A percentile compares a stretch with the other conserved stretches of the same genome.
These are phyloP conservation scores for Athene noctua DNA, from an alignment of 2,113 vertebrate genomes.

Conservation along the genomic window DNA sequence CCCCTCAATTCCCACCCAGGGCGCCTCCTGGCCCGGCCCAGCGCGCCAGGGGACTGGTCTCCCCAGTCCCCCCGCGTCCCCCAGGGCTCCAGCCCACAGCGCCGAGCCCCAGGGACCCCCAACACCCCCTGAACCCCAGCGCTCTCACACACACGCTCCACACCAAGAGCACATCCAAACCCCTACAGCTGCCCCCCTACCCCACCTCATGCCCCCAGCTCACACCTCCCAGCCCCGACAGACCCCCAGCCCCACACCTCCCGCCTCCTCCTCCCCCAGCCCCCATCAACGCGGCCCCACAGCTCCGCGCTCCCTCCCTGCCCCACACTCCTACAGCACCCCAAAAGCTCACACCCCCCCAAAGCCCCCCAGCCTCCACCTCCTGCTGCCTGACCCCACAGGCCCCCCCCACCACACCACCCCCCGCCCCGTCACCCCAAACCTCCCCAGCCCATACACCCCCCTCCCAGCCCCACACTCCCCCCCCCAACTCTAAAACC, in stretches of 20 bases:
- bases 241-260: background rate
- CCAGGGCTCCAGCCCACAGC: background rate
- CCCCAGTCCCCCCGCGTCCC: background rate
- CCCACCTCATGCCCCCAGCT: background rate
- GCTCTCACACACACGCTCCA: background rate
- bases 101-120: background rate
- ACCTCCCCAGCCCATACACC: too few species aligned
- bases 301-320: background rate
- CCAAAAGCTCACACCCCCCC: background rate
- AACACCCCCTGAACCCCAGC: background rate
- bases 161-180: rapidly evolving
- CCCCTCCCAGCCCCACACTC: too few species aligned
- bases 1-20: background rate
- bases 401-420: background rate
- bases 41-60: background rate
- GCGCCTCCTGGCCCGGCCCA: background rate
- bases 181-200: background rate
- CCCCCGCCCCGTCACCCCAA: background rate
- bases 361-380: background rate
- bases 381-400: too few species aligned
- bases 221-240: background rate
- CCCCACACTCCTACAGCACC: background rate
- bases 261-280: background rate
- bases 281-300: background rate
- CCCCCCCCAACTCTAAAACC: background rate